phyloP scores from a whole-genome alignment of 2,888 invertebrate species.

The Lithodes maja region DNA sequence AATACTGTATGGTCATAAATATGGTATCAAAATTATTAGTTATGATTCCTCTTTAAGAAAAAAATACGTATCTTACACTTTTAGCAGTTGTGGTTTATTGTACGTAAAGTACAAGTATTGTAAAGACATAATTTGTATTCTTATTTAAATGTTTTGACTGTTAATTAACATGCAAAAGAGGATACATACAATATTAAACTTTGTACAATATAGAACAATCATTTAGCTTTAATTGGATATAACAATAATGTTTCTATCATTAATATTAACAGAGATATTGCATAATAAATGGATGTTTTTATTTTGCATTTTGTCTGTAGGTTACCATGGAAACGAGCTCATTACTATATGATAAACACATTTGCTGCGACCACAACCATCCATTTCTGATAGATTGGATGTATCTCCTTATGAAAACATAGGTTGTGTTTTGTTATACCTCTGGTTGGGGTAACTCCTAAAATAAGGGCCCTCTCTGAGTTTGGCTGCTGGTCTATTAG shows the following conservation, averaged over 20 bases:
- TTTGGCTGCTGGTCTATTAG: too few species aligned
- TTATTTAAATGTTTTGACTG: background rate
- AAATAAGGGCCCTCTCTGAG: background rate
- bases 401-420: background rate
- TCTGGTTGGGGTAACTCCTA: background rate
- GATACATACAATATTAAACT: slow-evolving; percentile 5
- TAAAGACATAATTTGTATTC: slow-evolving; percentile 1
- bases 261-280: background rate
- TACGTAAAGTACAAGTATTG: background rate
- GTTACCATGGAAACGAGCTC: slow-evolving; percentile 20
- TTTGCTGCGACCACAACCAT: slow-evolving; percentile 13
- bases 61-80: background rate
- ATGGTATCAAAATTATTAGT: slow-evolving; percentile 4
- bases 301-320: slow-evolving; percentile 2
- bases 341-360: slow-evolving; percentile 5
- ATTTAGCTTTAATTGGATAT: background rate
- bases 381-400: slow-evolving; percentile 8
- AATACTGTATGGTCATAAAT: background rate
- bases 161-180: slow-evolving; percentile 2
- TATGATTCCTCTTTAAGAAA: slow-evolving; percentile 11
- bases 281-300: background rate
- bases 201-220: background rate
- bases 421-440: background rate
- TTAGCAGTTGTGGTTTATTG: background rate
- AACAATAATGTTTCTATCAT: slow-evolving; percentile 1